Evolutionary conservation across 2,888 invertebrate genomes (phyloP), one percentile per base, ranked within the genome.

Genomic region (Limnephilus marmoratus): DNA sequence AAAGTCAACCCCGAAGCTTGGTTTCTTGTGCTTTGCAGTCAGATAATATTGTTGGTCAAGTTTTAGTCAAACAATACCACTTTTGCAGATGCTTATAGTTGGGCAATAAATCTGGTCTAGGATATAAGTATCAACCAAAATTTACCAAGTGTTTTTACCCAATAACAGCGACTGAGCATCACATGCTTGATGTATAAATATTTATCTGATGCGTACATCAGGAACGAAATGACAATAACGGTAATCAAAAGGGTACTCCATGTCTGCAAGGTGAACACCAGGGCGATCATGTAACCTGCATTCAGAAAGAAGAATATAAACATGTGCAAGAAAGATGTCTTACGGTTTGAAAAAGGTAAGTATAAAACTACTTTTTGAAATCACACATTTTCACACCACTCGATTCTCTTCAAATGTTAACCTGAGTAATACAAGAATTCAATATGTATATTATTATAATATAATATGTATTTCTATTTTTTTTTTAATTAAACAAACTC

Each of bases 261-360:
- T 13, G 91, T 91, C 41, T 81, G 89, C 24, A 89, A 13, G 31
- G 89, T 81, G 83, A 91, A 89, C 45, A 91, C 89, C 5, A 88
- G 45, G 9, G 83, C 83, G 15, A 91, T 91, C 29, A 80, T 91
- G 1, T 85, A 85, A 85, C 83, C 91, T 91, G 85, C 34, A 91
- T 80, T 53, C 12, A 89, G 24, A 45, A 49, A 86, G 68, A 18
- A 68, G 24, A 68, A 24, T 18, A 24, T 7, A 68, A 45, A 49
- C 13, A 49, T 49, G 49, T 15, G 13, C 18, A 53, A 18, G 53
- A 18, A 85, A 85, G 29, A 31, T 15, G 37, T 18, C 15, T 45
- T 45, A 13, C 45, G 2, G 13, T 12, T 12, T 45, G 45, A 45
- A 45, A 45, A 45, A 34, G 34, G 37, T 37, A 34, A 5, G 3